Evolutionary conservation across 2,888 invertebrate genomes (phyloP), one percentile per base, ranked within the genome.

Genomic region (Augiades crinisus): DNA sequence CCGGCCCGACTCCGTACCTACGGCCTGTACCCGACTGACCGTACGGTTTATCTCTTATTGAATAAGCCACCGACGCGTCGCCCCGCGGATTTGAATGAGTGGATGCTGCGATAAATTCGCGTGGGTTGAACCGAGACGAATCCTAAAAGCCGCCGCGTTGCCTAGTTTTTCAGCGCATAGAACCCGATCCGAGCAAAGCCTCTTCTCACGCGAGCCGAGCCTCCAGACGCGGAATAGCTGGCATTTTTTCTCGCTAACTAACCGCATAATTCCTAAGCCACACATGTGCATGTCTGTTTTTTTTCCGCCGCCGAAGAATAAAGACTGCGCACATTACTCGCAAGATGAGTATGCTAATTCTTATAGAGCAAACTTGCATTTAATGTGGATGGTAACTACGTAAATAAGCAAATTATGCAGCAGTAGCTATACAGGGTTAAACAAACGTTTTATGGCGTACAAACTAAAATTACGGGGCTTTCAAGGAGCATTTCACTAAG

Each of bases 221-320:
- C 17, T 34, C 22, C 5, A 50, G 36, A 50, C 41, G 24, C 33
- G 16, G 36, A 65, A 71, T 67, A 63, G 56, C 62, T 65, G 51
- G 56, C 61, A 71, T 75, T 76, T 76, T 75, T 73, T 65, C 67
- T 62, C 58, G 56, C 61, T 60, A 68, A 70, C 68, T 69, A 70
- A 70, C 68, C 69, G 64, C 72, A 71, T 73, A 69, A 70, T 68
- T 70, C 62, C 58, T 57, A 60, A 65, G 63, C 62, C 64, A 60
- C 67, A 62, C 67, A 68, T 61, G 59, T 55, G 56, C 56, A 53
- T 51, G 43, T 31, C 22, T 65, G 63, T 71, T 68, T 67, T 72
- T 71, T 74, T 64, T 73, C 67, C 57, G 61, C 63, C 62, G 65
- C 59, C 65, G 59, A 67, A 10, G 21, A 38, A 58, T 62, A 64